Evolutionary conservation across 2,888 invertebrate species (phyloP).

Genomic region (Monopis laevigella): DNA sequence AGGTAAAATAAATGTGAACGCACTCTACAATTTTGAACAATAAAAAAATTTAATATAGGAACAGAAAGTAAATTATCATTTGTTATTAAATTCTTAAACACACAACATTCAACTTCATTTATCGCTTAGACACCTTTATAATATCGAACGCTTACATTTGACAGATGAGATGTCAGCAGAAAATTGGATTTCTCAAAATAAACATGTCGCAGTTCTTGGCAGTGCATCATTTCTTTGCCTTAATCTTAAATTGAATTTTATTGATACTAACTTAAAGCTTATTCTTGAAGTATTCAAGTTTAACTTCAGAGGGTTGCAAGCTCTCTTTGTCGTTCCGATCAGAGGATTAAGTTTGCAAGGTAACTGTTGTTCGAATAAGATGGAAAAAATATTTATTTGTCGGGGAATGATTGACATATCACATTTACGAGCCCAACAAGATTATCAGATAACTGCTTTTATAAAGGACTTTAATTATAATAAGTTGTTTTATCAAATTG

Average conservation of each 20-base stretch:
- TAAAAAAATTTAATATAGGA: no score
- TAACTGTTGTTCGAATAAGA: conserved; percentile 30
- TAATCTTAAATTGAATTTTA: conserved; percentile 23
- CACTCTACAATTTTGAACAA: no score
- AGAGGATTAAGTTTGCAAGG: conserved; percentile 28
- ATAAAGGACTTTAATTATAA: conserved; percentile 1
- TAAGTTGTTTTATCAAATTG: conserved; percentile 3
- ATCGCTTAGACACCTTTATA: conserved; percentile 24
- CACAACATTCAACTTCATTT: background rate
- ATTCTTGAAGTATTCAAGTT: background rate
- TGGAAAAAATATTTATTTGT: conserved; percentile 37
- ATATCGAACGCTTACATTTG: conserved; percentile 43
- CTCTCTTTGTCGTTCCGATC: conserved; percentile 24
- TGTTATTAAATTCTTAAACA: no score
- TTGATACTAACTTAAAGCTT: conserved; percentile 17
- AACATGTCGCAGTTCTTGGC: conserved; percentile 22
- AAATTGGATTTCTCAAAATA: conserved; percentile 32
- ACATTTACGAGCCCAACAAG: conserved; percentile 35
- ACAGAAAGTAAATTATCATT: no score
- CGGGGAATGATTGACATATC: conserved; percentile 34
- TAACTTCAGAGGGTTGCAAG: conserved; percentile 12
- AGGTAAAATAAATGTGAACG: no score
- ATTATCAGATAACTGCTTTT: conserved; percentile 29
- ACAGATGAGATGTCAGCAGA: conserved; percentile 33
- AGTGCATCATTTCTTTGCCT: conserved; percentile 10